These are phyloP conservation scores for Apocrypta bakeri DNA, from an alignment of 1,140 invertebrate genomes.

Conservation along the genomic window DNA sequence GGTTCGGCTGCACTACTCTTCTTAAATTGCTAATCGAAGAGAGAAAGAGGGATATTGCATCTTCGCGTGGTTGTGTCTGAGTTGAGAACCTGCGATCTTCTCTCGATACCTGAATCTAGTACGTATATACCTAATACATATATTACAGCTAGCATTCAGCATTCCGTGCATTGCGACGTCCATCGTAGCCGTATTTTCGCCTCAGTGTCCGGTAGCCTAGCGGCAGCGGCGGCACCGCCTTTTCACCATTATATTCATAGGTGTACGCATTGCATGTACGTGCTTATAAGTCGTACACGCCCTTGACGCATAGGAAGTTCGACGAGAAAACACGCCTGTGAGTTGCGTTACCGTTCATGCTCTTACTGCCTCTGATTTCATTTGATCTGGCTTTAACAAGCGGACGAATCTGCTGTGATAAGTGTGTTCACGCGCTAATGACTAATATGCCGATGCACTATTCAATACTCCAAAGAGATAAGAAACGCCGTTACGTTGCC, in stretches of 20 bases:
- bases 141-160: neutral
- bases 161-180: neutral
- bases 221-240: slow-evolving; percentile 59
- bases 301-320: slow-evolving; percentile 8
- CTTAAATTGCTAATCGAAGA: neutral
- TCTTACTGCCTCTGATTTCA: neutral
- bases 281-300: slow-evolving; percentile 32
- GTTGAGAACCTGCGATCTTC: too few species aligned
- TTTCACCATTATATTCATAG: slow-evolving; percentile 48
- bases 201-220: slow-evolving; percentile 41
- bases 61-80: too few species aligned
- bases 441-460: neutral
- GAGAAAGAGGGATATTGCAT: neutral
- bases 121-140: too few species aligned
- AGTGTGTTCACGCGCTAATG: neutral
- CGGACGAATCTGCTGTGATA: neutral
- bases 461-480: neutral
- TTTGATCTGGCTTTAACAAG: neutral
- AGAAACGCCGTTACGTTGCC: slow-evolving; percentile 10
- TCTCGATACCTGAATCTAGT: too few species aligned
- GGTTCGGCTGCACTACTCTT: neutral
- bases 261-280: neutral
- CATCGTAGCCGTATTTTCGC: neutral
- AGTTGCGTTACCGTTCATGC: too few species aligned
- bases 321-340: neutral